Base-by-base conservation (phyloP, 2,888 invertebrate species). In the Agrotis clavis region DNA sequence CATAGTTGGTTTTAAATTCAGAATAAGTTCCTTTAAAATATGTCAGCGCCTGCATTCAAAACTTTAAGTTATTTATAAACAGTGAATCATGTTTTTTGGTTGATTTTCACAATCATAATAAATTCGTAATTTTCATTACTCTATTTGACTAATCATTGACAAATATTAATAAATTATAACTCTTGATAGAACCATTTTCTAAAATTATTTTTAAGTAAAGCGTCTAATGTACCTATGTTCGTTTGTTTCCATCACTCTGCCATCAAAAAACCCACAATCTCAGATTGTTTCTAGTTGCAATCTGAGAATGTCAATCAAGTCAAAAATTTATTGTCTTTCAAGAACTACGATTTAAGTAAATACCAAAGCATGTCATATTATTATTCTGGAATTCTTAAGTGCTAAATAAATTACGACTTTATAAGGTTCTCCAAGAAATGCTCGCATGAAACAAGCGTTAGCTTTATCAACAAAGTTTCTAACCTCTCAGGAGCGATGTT, bases 401-500 rank as follows among this genome's bases (percentile, higher is more conserved):
- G 45, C 7, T 1, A 16, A 2, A 14, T 13, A 14, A 71, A 50
- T 41, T 35, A n/a, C 30, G 9, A 4, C 9, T 9, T 9, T 13
- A 30, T 35, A 51, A 16, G n/a, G 47, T 62, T 35, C 16, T 35
- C 19, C 6, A 35, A 61, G 4, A 53, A 35, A 62, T 56, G 64
- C n/a, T 75, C 77, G 81, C 71, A 0, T 14, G 25, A 47, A 69
- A n/a, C 63, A 71, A 75, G 45, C 25, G 41, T 25, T 25, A 61
- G 16, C 68, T 78, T 82, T 9, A 78, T 47, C 0, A 11, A 64
- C 69, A 54, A 70, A 83, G 76, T 83, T 85, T 84, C 83, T 84
- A 84, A 85, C 84, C 82, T 85, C 77, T 76, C 74, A 71, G 53
- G 59, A 79, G 51, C 69, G 61, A 86, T 81, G 77, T 85, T 83